Conservation (phyloP, 2,797 vertebrate genomes). For the Macropodus opercularis region DNA sequence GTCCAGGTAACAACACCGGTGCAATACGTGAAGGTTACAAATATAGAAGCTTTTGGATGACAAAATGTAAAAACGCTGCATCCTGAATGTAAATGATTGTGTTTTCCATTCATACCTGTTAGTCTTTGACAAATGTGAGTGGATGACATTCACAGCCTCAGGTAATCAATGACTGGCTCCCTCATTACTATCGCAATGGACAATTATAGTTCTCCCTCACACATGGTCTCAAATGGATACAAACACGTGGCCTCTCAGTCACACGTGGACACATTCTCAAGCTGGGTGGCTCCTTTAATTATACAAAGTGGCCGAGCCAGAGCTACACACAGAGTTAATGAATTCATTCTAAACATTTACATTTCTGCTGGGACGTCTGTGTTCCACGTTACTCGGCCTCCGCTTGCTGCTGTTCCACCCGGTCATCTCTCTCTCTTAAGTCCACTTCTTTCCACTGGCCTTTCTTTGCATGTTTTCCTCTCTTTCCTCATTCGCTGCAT, state of each 20-base stretch:
- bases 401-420: neutral
- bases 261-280: neutral
- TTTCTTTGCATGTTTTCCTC: slow-evolving; percentile 4
- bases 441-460: slow-evolving; percentile 10
- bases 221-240: slow-evolving; percentile 16
- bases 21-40: slow-evolving; percentile 6
- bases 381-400: slow-evolving; percentile 21
- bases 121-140: slow-evolving; percentile 48
- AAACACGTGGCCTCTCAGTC: slow-evolving; percentile 1
- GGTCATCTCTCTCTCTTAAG: slow-evolving; percentile 5
- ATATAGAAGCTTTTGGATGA: neutral
- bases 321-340: slow-evolving; percentile 55
- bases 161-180: slow-evolving; percentile 55
- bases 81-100: slow-evolving; percentile 41
- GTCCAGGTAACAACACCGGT: slow-evolving; percentile 8
- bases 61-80: slow-evolving; percentile 22
- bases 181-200: slow-evolving; percentile 50
- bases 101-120: slow-evolving; percentile 56
- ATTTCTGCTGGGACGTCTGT: slow-evolving; percentile 52
- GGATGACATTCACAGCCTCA: slow-evolving; percentile 47
- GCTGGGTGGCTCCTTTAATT: slow-evolving; percentile 46
- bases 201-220: slow-evolving; percentile 23
- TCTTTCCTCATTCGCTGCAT: slow-evolving; percentile 26
- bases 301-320: slow-evolving; percentile 24
- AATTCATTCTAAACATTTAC: slow-evolving; percentile 65